A percentile compares a stretch with the other conserved stretches of the same genome.
Evolutionary conservation across 2,797 vertebrate species (phyloP).

Genomic region (Melanotaenia nigrans): DNA sequence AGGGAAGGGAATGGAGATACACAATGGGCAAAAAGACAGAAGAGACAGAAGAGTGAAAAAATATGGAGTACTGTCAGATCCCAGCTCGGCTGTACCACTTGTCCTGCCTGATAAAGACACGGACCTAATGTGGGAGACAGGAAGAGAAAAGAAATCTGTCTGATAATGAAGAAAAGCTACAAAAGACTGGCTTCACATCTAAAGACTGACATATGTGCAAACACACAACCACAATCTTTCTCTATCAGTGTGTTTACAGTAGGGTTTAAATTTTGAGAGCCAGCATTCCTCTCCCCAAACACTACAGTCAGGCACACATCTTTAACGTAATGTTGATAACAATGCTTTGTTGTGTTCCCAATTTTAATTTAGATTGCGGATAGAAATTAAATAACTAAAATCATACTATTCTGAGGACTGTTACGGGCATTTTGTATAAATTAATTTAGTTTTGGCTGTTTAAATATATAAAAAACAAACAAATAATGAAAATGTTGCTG

Average conservation of each 20-base stretch:
- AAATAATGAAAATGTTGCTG: background rate
- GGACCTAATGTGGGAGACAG: constrained; percentile 66
- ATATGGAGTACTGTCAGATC: constrained; percentile 37
- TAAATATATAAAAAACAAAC: background rate
- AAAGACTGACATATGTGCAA: constrained; percentile 53
- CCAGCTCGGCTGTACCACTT: constrained; percentile 31
- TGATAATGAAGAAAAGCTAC: constrained; percentile 69
- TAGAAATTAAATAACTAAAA: background rate
- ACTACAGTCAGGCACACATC: constrained; percentile 8
- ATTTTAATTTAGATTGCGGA: background rate
- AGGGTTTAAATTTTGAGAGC: constrained; percentile 51
- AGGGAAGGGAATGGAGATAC: constrained; percentile 55
- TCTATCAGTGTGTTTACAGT: constrained; percentile 62
- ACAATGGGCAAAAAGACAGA: constrained; percentile 25
- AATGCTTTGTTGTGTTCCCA: background rate
- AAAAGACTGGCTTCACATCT: constrained; percentile 60
- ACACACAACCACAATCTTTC: constrained; percentile 46
- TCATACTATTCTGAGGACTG: background rate
- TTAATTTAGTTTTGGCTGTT: background rate
- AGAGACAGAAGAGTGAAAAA: constrained; percentile 39
- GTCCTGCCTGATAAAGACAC: constrained; percentile 64
- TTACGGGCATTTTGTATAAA: background rate
- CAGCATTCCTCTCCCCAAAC: constrained; percentile 7
- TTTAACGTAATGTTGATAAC: background rate
- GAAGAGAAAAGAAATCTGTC: constrained; percentile 61